Base-by-base conservation (phyloP, 2,797 vertebrate genomes). In the Eulemur mongoz region DNA sequence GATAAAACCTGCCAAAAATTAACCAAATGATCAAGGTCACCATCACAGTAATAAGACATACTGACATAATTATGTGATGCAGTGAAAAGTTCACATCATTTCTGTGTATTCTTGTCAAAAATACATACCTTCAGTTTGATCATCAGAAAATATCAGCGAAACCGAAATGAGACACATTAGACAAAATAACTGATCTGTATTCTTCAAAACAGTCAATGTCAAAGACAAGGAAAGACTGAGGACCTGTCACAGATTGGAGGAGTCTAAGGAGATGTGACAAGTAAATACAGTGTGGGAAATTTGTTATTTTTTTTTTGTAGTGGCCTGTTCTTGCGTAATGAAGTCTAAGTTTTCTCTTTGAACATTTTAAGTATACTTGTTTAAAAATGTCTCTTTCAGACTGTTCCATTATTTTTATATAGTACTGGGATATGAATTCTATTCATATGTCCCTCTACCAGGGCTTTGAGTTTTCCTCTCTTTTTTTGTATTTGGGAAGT, bases 321-420 rank as follows among this genome's bases (percentile, higher is more conserved):
- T 94, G 30, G 6, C 30, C 25, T 27, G 0, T 25, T 43, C 17
- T 91, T 70, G n/a, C n/a, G 30, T 50, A 61, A 20, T 84, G 61
- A 65, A 90, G 52, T 78, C 70, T 69, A 4, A 48, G 35, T 91
- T 72, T 72, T 79, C 54, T 83, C 80, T 85, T 61, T 69, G 52
- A 90, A 85, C 54, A 72, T 94, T 80, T 91, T 63, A 94, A 80
- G 12, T 32, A 59, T 76, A 73, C 30, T 43, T 87, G n/a, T 80
- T 50, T 94, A 73, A 65, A 73, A 73, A 54, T 52, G 7, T 80
- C 22, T 81, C 45, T 67, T 92, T 95, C 69, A 75, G 38, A 67
- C 78, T 59, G 32, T 65, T 85, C 35, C 43, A 45, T 81, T 91
- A 54, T 81, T 81, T 86, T 35, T 87, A 57, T 80, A 18, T 73